Evolutionary conservation across 2,113 vertebrate species (phyloP).

Genomic region (Brienomyrus longianalis): DNA sequence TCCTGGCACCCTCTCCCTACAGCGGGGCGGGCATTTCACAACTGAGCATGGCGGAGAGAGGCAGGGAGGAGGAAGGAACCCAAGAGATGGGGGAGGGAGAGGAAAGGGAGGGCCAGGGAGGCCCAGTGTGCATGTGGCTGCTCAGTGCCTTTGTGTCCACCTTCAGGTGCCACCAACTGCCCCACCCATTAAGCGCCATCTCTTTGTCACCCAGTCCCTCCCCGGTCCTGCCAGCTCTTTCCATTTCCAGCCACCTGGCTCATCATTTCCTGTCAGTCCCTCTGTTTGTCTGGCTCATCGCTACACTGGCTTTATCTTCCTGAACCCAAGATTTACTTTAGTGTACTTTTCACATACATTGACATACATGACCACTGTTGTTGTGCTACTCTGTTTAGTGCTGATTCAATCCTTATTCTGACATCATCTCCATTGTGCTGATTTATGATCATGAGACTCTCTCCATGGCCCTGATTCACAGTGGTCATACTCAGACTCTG

Average conservation of each 20-base stretch:
- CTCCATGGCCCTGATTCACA: not conserved
- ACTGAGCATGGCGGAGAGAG: constrained; percentile 30
- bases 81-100: not conserved
- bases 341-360: not conserved
- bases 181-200: not conserved
- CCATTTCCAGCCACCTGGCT: not conserved
- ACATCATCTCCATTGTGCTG: not conserved
- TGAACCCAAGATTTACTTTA: not conserved
- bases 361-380: not conserved
- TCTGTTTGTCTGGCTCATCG: not conserved
- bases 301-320: not conserved
- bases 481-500: not conserved
- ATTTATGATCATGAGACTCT: not conserved
- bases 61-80: not conserved
- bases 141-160: not conserved
- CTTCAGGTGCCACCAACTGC: not conserved
- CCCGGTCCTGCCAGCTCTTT: not conserved
- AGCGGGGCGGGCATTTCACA: constrained; percentile 53
- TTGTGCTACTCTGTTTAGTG: not conserved
- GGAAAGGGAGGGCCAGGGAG: not conserved
- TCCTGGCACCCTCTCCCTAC: constrained; percentile 32
- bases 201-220: not conserved
- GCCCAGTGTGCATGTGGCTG: not conserved
- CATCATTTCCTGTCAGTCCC: not conserved
- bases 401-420: not conserved